Base-by-base conservation (phyloP, 2,888 invertebrate genomes). In the Rhagium mordax region DNA sequence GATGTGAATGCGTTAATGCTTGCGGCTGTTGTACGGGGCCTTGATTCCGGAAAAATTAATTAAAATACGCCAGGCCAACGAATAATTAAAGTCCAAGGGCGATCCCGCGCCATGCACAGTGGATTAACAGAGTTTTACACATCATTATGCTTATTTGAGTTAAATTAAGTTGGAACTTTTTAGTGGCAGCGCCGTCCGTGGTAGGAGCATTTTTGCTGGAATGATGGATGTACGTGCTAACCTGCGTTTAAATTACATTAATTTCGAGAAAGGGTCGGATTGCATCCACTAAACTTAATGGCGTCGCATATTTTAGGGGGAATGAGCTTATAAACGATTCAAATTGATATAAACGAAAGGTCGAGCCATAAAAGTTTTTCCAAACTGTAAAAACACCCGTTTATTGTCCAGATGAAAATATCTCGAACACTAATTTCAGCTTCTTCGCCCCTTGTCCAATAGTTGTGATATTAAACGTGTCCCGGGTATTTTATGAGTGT, bases 71-170 rank as follows among this genome's bases (percentile, higher is more conserved):
- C 69, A 61, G 60, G 49, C 47, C 51, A 48, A 29, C 51, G 69
- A 41, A 61, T 69, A 60, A 69, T 49, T 20, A 10, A 18, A 16
- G 41, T 13, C 41, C 20, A 68, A 69, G 48, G 59, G 47, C 57
- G 48, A 27, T 10, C 15, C 18, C 16, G 53, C 6, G 33, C 33
- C 20, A 53, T 53, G 7, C 65, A 53, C 13, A 15, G 29, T 55
- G 51, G 18, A 65, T 65, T 65, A 65, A 65, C 27, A 53, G 65
- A 29, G 65, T 53, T 65, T 65, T 33, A 65, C 65, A 65, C 65
- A 51, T 65, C 65, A 65, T 65, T 65, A 65, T 65, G 24, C 65
- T 65, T 33, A 53, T 49, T 33, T 29, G 33, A n/a, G 65, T 53
- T 53, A 33, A 33, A 65, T 65, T 51, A 53, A 29, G 65, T 33